Conservation (phyloP, 2,797 vertebrate genomes). For the Luscinia luscinia region DNA sequence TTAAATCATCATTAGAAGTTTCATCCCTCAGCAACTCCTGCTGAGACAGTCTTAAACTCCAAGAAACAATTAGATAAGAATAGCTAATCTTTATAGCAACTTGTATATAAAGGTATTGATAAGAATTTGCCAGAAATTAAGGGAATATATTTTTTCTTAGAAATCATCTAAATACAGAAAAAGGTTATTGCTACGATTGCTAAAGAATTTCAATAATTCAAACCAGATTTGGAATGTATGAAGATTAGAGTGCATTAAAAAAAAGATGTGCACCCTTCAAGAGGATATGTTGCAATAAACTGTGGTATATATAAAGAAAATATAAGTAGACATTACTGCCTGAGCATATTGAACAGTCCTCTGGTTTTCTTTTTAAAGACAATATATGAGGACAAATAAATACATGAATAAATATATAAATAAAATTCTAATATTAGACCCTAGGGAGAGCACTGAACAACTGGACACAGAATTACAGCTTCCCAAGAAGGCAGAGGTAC, state of each 20-base stretch:
- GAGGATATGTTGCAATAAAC: background rate
- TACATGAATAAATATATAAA: background rate
- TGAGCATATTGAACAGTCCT: background rate
- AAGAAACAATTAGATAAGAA: slow-evolving; percentile 60
- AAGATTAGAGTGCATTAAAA: background rate
- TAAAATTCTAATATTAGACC: background rate
- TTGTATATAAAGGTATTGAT: slow-evolving; percentile 36
- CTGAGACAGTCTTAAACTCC: slow-evolving; percentile 61
- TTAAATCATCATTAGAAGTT: slow-evolving; percentile 73
- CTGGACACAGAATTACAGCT: background rate
- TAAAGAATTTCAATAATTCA: background rate
- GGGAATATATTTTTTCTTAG: background rate
- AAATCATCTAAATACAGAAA: background rate
- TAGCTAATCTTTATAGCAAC: slow-evolving; percentile 33
- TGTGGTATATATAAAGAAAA: background rate
- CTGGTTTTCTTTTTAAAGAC: background rate
- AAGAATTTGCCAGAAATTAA: slow-evolving; percentile 33
- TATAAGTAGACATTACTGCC: background rate
- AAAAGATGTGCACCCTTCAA: background rate
- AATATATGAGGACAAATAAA: background rate
- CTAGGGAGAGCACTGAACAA: background rate
- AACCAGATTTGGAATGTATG: background rate
- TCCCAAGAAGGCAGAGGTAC: background rate
- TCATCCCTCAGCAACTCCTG: slow-evolving; percentile 70
- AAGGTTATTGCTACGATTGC: background rate